Base-by-base conservation (phyloP, 2,888 invertebrate species). In the Anarsia innoxiella region DNA sequence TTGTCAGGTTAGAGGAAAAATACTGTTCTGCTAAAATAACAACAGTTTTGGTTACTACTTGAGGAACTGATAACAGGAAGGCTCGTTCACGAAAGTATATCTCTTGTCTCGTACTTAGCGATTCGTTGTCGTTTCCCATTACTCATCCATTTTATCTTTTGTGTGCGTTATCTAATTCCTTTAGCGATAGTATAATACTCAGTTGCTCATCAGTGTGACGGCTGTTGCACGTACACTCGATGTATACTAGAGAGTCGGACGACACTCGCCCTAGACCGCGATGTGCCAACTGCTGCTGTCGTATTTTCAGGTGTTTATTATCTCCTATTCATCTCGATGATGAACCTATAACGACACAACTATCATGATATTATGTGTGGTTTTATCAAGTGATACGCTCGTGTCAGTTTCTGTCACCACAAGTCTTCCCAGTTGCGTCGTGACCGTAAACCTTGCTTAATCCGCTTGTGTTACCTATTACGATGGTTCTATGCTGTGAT, bases 71-170 rank as follows among this genome's bases (percentile, higher is more conserved):
- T n/a, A n/a, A n/a, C n/a, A n/a, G n/a, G n/a, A n/a, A n/a, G n/a
- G n/a, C n/a, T n/a, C n/a, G n/a, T n/a, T n/a, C n/a, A n/a, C n/a
- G n/a, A n/a, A n/a, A n/a, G n/a, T n/a, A n/a, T 63, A 61, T 60
- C 59, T 50, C 38, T 16, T 39, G 12, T 45, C 44, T 51, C 44
- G 48, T 37, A 39, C 16, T 35, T 41, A 51, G 44, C 48, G 46
- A 48, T 55, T 57, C 48, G 51, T 47, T 39, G 53, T 44, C 35
- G 52, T 59, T 59, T 58, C 56, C 52, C 51, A 53, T 75, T 71
- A 72, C 66, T 75, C 70, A 74, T 64, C 41, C 59, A 55, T 71
- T n/a, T n/a, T 78, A 77, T 77, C 77, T 65, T 60, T 53, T 39
- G 44, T 48, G 44, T 39, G 44, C 48, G 44, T 68, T 74, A 73